A percentile compares a stretch with the other conserved stretches of the same genome.
These are phyloP conservation scores for Myrmophylax atrothorax DNA, from an alignment of 2,113 vertebrate species.

Conservation along the genomic window DNA sequence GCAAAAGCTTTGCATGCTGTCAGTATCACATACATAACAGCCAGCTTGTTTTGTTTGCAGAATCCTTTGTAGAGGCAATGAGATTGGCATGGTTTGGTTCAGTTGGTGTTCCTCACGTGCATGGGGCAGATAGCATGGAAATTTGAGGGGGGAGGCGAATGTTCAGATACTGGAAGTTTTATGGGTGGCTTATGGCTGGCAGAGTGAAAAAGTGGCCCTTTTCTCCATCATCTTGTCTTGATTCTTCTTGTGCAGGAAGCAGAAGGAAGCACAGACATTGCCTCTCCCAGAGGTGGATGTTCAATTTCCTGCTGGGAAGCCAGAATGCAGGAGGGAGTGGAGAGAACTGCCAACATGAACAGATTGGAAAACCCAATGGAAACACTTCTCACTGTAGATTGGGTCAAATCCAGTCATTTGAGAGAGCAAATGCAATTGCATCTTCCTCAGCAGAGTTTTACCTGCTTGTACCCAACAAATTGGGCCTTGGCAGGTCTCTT, in stretches of 20 bases:
- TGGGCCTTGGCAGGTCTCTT: not conserved
- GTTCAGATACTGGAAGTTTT: constrained; percentile 36
- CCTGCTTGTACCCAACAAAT: not conserved
- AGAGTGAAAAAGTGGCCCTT: not conserved
- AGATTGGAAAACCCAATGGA: not conserved
- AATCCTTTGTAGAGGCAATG: not conserved
- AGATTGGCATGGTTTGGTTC: constrained; percentile 4
- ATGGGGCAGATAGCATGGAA: constrained; percentile 33
- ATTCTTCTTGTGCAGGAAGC: not conserved
- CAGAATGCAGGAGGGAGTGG: not conserved
- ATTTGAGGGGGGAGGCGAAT: constrained; percentile 29
- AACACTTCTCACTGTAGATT: not conserved
- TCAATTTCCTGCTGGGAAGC: not conserved
- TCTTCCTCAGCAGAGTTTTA: not conserved
- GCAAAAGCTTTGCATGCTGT: not conserved
- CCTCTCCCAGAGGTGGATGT: not conserved
- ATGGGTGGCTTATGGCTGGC: not conserved
- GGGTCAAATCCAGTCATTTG: not conserved
- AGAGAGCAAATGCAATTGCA: not conserved
- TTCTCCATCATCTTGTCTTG: not conserved
- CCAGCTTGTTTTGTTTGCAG: not conserved
- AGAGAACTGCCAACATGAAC: not conserved
- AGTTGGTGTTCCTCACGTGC: constrained; percentile 4
- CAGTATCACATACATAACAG: not conserved
- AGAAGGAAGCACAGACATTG: not conserved